A percentile compares a stretch with the other conserved stretches of the same genome.
These are phyloP conservation scores for Tenodera sinensis DNA, from an alignment of 2,888 invertebrate species.

Conservation along the genomic window DNA sequence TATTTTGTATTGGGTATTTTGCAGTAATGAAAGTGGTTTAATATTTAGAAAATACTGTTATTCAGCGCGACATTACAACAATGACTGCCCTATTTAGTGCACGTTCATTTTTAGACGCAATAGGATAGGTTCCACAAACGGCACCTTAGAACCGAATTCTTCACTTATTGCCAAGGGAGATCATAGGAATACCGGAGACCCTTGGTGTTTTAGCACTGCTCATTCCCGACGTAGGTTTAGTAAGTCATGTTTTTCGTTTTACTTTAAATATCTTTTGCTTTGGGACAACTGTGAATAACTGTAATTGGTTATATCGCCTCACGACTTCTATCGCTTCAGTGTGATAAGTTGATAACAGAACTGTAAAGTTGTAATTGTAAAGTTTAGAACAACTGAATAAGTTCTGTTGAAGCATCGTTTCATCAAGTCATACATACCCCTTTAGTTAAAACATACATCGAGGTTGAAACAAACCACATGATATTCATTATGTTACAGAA, in stretches of 20 bases:
- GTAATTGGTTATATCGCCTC: neutral
- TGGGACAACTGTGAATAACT: neutral
- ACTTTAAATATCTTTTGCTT: neutral
- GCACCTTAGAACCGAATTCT: neutral
- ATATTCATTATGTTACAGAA: no score
- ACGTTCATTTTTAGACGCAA: no score
- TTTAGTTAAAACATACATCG: no score
- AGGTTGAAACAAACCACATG: no score
- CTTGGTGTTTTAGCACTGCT: neutral
- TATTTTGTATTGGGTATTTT: no score
- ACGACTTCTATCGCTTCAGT: neutral
- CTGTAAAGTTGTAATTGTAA: neutral
- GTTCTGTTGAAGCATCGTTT: neutral
- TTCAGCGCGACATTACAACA: no score
- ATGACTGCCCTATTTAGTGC: no score
- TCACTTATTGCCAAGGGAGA: neutral
- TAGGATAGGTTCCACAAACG: no score
- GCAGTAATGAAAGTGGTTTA: no score
- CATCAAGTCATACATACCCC: neutral
- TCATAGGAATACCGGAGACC: neutral
- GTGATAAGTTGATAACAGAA: neutral
- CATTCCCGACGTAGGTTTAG: neutral
- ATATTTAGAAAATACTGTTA: no score
- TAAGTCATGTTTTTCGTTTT: neutral
- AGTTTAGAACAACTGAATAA: neutral